Evolutionary conservation across 2,888 invertebrate genomes (phyloP), one percentile per base, ranked within the genome.

Genomic region (Ctena decussata): DNA sequence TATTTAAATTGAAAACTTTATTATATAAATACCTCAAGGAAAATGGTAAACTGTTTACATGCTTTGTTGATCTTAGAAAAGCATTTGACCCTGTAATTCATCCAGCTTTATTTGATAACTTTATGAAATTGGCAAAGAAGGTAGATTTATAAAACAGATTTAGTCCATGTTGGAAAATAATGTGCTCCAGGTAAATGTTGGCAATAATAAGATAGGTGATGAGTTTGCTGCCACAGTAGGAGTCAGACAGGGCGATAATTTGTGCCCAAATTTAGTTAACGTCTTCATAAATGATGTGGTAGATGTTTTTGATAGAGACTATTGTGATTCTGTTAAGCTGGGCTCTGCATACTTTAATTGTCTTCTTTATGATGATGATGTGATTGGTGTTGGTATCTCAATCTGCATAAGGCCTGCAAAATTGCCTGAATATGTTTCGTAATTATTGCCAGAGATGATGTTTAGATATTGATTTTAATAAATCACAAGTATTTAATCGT

Each of bases 31-130:
- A 49, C 75, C 21, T 27, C 2, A 74, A 53, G 35, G n/a, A 37
- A 2, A 39, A 5, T 74, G 18, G 15, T 8, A 44, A 44, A 46
- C 3, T 74, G 15, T 74, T 21, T 53, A n/a, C 75, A 6, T 49
- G 75, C n/a, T 74, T 74, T 32, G 35, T 74, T 21, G 75, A 74
- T n/a, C 46, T 72, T 3, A 39, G 35, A 41, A 72, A 72, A 21
- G 72, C 72, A 41, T 72, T 72, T 72, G 72, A 72, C 24, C 21
- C 72, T 39, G 72, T 72, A 30, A 24, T 46, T 37, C 72, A 72
- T 18, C 41, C 72, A 30, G 75, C 37, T 24, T 35, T 74, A 2
- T 53, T 74, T 8, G 6, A 74, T 21, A 74, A 74, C 49, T 74
- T 11, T 32, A 21, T 21, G 30, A 27, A 15, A 21, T 21, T 8